phyloP scores from a whole-genome alignment of 2,888 invertebrate species.

The Netelia inedita region DNA sequence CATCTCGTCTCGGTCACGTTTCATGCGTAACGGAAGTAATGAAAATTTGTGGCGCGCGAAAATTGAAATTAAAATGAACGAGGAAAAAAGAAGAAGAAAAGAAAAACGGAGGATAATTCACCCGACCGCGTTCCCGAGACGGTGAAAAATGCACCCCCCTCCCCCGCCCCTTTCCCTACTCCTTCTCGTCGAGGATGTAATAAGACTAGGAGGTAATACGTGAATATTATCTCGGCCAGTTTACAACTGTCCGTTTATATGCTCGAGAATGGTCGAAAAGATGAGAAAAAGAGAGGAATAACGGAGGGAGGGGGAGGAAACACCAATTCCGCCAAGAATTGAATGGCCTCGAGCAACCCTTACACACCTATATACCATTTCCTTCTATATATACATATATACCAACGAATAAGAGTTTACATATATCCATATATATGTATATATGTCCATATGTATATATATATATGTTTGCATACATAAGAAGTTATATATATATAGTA shows the following conservation, averaged over 20 bases:
- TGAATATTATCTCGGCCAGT: constrained; percentile 40
- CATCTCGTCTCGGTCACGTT: neutral
- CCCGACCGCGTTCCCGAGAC: neutral
- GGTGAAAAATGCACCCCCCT: neutral
- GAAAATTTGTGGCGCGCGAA: neutral
- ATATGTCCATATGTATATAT: constrained; percentile 14
- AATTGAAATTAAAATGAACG: too few species aligned
- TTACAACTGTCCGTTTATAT: constrained; percentile 42
- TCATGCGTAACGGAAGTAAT: neutral
- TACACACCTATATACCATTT: constrained; percentile 2
- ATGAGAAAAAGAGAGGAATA: constrained; percentile 15
- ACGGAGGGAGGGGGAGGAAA: neutral
- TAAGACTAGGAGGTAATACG: constrained; percentile 16
- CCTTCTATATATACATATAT: neutral
- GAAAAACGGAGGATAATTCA: neutral
- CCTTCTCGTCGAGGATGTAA: neutral
- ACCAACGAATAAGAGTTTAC: too few species aligned
- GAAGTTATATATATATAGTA: too few species aligned
- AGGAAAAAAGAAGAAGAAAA: neutral
- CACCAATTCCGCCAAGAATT: constrained; percentile 34
- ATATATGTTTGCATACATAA: neutral
- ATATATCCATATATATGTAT: too few species aligned
- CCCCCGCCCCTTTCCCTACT: too few species aligned
- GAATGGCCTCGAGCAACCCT: constrained; percentile 28
- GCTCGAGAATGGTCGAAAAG: neutral